Conservation (phyloP, 2,888 invertebrate genomes). For the Gastracanthus pulcherrimus region DNA sequence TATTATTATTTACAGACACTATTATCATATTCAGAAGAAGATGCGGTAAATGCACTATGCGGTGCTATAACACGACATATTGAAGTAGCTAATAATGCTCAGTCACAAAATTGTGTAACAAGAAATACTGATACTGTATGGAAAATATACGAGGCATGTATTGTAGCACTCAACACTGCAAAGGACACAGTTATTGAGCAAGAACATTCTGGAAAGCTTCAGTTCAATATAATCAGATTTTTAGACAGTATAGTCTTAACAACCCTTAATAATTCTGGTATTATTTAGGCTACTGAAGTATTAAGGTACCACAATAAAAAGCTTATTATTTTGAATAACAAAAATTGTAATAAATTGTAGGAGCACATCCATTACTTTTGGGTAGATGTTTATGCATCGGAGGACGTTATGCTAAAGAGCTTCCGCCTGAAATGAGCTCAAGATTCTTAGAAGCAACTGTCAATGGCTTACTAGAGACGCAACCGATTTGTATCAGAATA, state of each 20-base stretch:
- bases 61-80: constrained; percentile 82
- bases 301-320: background rate
- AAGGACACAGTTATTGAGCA: constrained; percentile 77
- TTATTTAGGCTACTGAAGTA: background rate
- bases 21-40: constrained; percentile 77
- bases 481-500: constrained; percentile 79
- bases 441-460: constrained; percentile 80
- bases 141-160: constrained; percentile 84
- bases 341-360: constrained; percentile 62
- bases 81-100: constrained; percentile 80
- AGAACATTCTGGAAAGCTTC: constrained; percentile 67
- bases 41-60: constrained; percentile 80
- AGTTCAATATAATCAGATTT: constrained; percentile 73
- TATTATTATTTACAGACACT: constrained; percentile 64
- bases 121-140: constrained; percentile 78
- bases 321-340: background rate
- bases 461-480: constrained; percentile 79
- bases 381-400: constrained; percentile 81
- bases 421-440: constrained; percentile 77
- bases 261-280: constrained; percentile 78
- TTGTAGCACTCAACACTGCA: constrained; percentile 81
- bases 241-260: constrained; percentile 79
- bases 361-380: constrained; percentile 78
- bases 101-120: constrained; percentile 68
- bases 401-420: constrained; percentile 78